Conservation (phyloP, 1,140 invertebrate species). For the Lasaia peninsularis region DNA sequence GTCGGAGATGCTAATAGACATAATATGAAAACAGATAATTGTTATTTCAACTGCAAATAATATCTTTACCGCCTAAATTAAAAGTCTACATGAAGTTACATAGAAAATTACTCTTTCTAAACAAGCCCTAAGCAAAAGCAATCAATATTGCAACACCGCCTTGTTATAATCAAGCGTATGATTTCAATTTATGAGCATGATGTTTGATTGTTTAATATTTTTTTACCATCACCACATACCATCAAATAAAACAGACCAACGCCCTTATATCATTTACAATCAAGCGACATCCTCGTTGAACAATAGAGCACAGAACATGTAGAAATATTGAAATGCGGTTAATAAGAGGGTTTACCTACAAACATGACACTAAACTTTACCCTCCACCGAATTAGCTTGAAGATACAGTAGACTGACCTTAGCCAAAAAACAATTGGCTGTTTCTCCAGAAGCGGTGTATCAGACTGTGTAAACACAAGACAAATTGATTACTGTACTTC, state of each 20-base stretch:
- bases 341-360: no score
- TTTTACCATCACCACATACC: no score
- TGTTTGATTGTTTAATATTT: no score
- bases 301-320: no score
- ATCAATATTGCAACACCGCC: not conserved
- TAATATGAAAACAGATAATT: no score
- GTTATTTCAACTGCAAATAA: no score
- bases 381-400: slow-evolving; percentile 40
- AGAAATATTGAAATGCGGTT: no score
- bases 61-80: no score
- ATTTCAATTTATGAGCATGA: not conserved
- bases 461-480: slow-evolving; percentile 47
- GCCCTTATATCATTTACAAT: no score
- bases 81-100: not conserved
- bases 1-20: no score
- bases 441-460: slow-evolving; percentile 46
- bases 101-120: not conserved
- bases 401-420: slow-evolving; percentile 44
- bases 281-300: no score
- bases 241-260: no score
- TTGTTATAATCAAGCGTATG: not conserved
- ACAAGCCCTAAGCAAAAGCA: slow-evolving; percentile 2
- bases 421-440: slow-evolving; percentile 30
- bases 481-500: slow-evolving; percentile 20
- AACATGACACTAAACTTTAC: slow-evolving; percentile 12